Evolutionary conservation across 2,797 vertebrate species (phyloP).

Genomic region (Semotilus atromaculatus): DNA sequence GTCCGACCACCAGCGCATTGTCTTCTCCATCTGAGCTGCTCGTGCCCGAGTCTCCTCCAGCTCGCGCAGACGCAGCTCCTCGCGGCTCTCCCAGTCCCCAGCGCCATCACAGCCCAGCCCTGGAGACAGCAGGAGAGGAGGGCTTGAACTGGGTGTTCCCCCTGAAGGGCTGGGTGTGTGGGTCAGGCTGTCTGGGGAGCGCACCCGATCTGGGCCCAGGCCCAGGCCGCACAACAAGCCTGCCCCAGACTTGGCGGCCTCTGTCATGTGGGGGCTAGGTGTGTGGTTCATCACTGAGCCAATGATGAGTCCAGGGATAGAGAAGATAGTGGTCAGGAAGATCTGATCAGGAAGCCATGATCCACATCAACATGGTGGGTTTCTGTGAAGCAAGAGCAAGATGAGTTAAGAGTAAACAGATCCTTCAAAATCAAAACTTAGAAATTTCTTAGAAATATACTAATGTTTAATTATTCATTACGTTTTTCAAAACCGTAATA

Average conservation of each 20-base stretch:
- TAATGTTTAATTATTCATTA: too few relatives aligned
- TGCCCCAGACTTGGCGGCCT: constrained; percentile 80
- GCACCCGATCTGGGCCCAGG: constrained; percentile 82
- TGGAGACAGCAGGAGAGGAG: constrained; percentile 80
- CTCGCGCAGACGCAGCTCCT: constrained; percentile 93
- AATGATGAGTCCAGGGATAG: constrained; percentile 33
- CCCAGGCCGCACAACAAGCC: constrained; percentile 86
- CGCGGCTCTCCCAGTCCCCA: constrained; percentile 94
- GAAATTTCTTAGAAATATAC: too few relatives aligned
- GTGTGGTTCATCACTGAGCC: constrained; percentile 87
- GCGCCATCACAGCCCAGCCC: constrained; percentile 75
- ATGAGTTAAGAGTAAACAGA: background rate
- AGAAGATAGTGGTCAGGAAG: constrained; percentile 27
- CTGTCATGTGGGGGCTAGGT: constrained; percentile 84
- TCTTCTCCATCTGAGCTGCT: constrained; percentile 97
- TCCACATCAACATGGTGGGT: constrained; percentile 38
- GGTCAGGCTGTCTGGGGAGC: constrained; percentile 82
- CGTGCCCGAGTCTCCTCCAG: constrained; percentile 93
- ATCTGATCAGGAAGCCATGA: constrained; percentile 29
- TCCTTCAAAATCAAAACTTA: background rate
- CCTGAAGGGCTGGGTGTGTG: constrained; percentile 86
- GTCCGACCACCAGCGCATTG: constrained; percentile 99
- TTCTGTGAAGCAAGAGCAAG: constrained; percentile 35
- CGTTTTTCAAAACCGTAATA: too few relatives aligned
- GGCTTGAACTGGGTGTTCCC: constrained; percentile 87